phyloP scores from a whole-genome alignment of 2,888 invertebrate species.

The Drosophila fulvimacula region DNA sequence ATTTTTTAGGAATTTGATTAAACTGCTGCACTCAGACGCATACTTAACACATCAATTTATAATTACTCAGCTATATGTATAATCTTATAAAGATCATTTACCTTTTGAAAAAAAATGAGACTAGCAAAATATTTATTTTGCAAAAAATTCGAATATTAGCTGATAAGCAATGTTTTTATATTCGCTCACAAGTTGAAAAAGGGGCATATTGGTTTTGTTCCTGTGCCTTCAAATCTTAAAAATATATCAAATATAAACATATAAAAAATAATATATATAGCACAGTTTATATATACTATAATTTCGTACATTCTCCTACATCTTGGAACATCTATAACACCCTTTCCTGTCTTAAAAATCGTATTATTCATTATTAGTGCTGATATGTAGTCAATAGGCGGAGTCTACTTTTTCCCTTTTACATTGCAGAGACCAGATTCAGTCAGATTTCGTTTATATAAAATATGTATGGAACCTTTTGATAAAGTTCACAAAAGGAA shows the following conservation, averaged over 20 bases:
- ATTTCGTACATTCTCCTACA: neutral
- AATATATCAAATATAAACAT: too few species aligned
- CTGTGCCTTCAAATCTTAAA: too few species aligned
- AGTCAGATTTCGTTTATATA: too few species aligned
- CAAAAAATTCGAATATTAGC: neutral
- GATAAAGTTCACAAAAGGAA: too few species aligned
- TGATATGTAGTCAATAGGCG: too few species aligned
- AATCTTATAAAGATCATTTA: conserved; percentile 9
- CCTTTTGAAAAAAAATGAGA: neutral
- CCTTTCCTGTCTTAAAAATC: neutral
- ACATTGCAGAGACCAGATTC: too few species aligned
- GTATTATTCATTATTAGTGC: too few species aligned
- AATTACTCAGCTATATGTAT: neutral
- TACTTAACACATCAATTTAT: neutral
- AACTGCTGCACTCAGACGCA: neutral
- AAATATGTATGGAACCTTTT: too few species aligned
- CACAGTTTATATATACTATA: too few species aligned
- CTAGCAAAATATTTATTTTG: neutral
- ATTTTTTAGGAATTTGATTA: neutral
- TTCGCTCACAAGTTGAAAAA: neutral
- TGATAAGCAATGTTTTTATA: neutral
- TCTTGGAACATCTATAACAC: neutral
- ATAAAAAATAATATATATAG: too few species aligned
- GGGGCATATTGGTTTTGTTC: neutral
- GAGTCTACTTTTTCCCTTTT: too few species aligned